phyloP scores from a whole-genome alignment of 2,113 vertebrate species.

The Rhipidura dahli region DNA sequence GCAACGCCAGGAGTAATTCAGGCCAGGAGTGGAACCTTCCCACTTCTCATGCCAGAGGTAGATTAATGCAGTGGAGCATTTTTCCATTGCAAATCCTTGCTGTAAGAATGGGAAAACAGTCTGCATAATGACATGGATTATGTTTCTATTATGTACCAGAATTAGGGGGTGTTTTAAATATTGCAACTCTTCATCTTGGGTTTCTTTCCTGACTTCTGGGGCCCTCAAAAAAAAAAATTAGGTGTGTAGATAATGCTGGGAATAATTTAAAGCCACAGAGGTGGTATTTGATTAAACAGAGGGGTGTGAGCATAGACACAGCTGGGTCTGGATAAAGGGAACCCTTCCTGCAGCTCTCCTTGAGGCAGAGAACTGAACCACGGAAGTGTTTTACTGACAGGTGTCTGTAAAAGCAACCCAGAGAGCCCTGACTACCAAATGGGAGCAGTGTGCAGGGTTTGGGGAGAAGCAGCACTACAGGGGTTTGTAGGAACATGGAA shows the following conservation, averaged over 20 bases:
- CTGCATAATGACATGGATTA: background rate
- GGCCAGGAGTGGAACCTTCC: background rate
- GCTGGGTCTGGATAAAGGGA: fast-evolving
- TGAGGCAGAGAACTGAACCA: background rate
- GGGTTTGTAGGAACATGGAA: background rate
- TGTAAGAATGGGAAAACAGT: background rate
- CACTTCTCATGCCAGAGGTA: background rate
- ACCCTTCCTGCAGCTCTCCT: background rate
- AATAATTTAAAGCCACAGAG: background rate
- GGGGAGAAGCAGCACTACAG: background rate
- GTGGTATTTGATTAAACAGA: background rate
- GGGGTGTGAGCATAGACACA: background rate
- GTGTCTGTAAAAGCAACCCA: background rate
- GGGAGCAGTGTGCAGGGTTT: fast-evolving
- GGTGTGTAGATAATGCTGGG: background rate
- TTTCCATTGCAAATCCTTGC: background rate
- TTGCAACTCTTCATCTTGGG: background rate
- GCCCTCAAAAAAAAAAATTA: no score
- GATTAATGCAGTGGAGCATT: slow-evolving; percentile 2
- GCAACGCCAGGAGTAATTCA: background rate
- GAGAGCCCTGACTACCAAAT: fast-evolving
- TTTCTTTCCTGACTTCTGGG: background rate
- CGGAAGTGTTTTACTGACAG: background rate
- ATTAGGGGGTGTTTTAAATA: background rate
- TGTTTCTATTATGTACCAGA: background rate